A percentile compares a stretch with the other conserved stretches of the same genome.
Evolutionary conservation across 2,888 invertebrate species (phyloP).

Genomic region (Cephus runcator): DNA sequence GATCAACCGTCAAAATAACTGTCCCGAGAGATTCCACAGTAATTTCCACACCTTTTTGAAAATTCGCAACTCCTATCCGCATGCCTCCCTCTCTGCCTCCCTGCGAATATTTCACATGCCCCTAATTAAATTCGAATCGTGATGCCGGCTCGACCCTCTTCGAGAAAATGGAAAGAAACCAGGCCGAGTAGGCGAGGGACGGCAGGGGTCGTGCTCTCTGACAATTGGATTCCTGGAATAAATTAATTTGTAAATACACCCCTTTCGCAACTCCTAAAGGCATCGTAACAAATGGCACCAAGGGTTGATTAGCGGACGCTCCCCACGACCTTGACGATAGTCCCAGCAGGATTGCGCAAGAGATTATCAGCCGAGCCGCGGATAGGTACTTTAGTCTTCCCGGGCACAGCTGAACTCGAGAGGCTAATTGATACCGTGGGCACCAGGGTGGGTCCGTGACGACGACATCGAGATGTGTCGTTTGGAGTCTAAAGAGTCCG

Average conservation of each 20-base stretch:
- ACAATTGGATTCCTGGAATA: neutral
- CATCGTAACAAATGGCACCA: neutral
- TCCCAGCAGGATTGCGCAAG: neutral
- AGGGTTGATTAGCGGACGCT: neutral
- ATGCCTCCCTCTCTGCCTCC: neutral
- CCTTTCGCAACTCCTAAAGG: neutral
- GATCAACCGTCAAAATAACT: neutral
- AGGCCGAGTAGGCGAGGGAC: neutral
- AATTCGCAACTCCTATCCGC: neutral
- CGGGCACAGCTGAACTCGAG: neutral
- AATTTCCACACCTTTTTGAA: neutral
- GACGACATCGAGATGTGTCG: no score
- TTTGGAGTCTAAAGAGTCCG: neutral
- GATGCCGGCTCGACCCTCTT: neutral
- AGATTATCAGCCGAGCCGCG: neutral
- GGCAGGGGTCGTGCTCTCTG: neutral
- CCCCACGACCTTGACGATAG: neutral
- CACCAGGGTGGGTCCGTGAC: neutral
- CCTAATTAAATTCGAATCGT: neutral
- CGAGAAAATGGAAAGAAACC: neutral
- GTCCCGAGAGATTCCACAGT: neutral
- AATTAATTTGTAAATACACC: neutral
- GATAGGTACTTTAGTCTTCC: neutral
- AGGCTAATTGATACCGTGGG: neutral
- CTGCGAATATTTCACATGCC: neutral